Base-by-base conservation (phyloP, 2,888 invertebrate genomes). In the Steinernema carpocapsae region DNA sequence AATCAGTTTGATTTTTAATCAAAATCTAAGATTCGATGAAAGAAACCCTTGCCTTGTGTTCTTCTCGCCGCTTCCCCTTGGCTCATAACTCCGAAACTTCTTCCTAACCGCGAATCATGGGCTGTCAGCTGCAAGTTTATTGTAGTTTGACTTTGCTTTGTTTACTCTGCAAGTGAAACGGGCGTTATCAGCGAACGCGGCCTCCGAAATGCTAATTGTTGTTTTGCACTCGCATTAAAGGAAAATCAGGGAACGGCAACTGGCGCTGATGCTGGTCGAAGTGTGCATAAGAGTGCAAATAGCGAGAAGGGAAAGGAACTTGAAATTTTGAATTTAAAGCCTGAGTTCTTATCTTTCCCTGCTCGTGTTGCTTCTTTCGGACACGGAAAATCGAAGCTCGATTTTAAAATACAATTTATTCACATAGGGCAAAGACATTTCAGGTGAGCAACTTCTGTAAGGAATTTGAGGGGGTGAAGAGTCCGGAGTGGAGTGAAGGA, bases 171-270 rank as follows among this genome's bases (percentile, higher is more conserved):
- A 10, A 37, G 10, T 3, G 37, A 37, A 37, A 37, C 37, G 37
- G 4, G 37, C 37, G 37, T 64, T 64, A 64, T 64, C 64, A 64
- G 64, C 37, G 26, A 48, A 48, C 48, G 19, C 48, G 17, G 64
- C 32, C 64, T 32, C 64, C 26, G 48, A 48, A 32, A 64, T 64
- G 64, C 64, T 37, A 64, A 64, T 64, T 64, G 64, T 64, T 64
- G 64, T 64, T 64, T 64, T 64, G 26, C 17, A 6, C 64, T 22
- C 37, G 64, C 48, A 7, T 48, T 7, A 14, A 37, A 37, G 37
- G 37, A 37, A n/a, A 22, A n/a, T 19, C 64, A 32, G 56, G 24
- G 56, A 56, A 56, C 26, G 22, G 22, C 48, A 48, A 56, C 14
- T 22, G 26, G 56, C 56, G 24, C 56, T 26, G 56, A 56, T 56